Conservation (phyloP, 1,140 invertebrate genomes). For the Neelides sp. region DNA sequence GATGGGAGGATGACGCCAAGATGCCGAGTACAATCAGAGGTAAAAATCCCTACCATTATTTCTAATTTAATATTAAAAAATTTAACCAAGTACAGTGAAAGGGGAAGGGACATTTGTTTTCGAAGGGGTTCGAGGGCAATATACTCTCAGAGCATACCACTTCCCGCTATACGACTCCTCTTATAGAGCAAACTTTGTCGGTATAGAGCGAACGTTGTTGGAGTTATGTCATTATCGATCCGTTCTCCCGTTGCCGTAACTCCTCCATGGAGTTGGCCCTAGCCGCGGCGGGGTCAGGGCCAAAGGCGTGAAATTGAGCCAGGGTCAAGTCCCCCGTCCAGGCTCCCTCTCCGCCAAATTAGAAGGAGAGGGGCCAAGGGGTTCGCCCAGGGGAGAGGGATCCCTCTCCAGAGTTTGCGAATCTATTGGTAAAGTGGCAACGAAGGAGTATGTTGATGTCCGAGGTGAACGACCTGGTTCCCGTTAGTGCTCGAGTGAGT, state of each 20-base stretch:
- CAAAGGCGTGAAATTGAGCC: neutral
- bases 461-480: constrained; percentile 29
- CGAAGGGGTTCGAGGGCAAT: neutral
- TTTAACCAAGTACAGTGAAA: neutral
- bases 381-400: neutral
- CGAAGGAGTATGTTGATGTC: constrained; percentile 23
- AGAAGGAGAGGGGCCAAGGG: constrained; percentile 2
- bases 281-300: neutral
- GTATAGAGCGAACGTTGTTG: neutral
- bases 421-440: constrained; percentile 19
- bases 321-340: neutral
- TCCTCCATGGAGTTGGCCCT: neutral
- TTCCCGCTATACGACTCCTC: neutral
- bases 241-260: constrained; percentile 10
- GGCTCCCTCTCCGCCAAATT: neutral
- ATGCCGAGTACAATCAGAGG: constrained; percentile 32
- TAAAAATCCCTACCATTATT: constrained; percentile 6
- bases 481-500: constrained; percentile 22
- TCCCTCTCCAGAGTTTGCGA: neutral
- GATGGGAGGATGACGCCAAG: constrained; percentile 29
- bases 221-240: constrained; percentile 31
- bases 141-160: neutral
- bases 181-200: neutral
- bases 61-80: neutral
- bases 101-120: neutral